phyloP scores from a whole-genome alignment of 2,888 invertebrate genomes.

The Andrena hattorfiana region DNA sequence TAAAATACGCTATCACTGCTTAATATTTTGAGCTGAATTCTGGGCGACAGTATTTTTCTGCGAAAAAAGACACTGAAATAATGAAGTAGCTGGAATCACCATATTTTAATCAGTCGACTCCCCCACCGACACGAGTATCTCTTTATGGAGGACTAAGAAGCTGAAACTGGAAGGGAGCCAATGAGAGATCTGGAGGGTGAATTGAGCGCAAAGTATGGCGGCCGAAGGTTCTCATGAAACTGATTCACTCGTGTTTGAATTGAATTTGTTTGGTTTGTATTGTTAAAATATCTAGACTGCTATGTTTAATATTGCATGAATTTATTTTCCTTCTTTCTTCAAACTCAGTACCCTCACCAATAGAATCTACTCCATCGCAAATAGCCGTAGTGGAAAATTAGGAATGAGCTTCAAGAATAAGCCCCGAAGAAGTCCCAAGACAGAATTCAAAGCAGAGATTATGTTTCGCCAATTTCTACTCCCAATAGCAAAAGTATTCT shows the following conservation, averaged over 20 bases:
- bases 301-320: not conserved
- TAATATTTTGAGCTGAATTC: not conserved
- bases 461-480: no score
- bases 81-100: not conserved
- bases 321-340: no score
- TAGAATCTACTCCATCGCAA: no score
- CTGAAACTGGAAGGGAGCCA: conserved; percentile 41
- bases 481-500: conserved; percentile 4
- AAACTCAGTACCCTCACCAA: no score
- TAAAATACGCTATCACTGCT: not conserved
- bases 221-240: conserved; percentile 36
- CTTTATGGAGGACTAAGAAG: conserved; percentile 14
- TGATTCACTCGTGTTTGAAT: not conserved
- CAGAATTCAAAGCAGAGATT: no score
- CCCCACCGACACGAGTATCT: not conserved
- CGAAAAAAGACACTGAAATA: not conserved
- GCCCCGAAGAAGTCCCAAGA: no score
- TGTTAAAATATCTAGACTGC: not conserved
- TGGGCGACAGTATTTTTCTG: not conserved
- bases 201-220: conserved; percentile 30
- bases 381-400: no score
- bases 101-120: conserved; percentile 9
- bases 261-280: not conserved
- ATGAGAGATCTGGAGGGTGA: conserved; percentile 37
- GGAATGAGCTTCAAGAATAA: no score